Evolutionary conservation across 2,113 vertebrate species (phyloP).

Genomic region (Phaethon lepturus): DNA sequence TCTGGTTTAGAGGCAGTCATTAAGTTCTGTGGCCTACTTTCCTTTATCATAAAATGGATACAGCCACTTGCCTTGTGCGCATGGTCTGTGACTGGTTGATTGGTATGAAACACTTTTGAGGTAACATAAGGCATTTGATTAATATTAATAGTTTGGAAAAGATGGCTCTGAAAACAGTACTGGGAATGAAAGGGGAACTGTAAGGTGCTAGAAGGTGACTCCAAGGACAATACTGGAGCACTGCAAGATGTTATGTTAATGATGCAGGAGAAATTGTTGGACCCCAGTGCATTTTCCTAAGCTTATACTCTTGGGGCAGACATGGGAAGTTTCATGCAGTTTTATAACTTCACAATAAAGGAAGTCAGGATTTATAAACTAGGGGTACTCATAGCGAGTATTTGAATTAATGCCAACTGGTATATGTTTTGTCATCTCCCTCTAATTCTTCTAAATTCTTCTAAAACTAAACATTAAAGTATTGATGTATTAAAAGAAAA

Average conservation of each 20-base stretch:
- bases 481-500: background rate
- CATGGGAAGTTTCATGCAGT: fast-evolving
- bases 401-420: background rate
- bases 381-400: background rate
- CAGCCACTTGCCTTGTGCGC: background rate
- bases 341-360: background rate
- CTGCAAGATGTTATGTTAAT: background rate
- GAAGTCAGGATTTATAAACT: background rate
- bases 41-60: background rate
- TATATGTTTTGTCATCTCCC: background rate
- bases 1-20: background rate
- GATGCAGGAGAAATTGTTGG: background rate
- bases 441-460: no score
- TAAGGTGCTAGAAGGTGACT: background rate
- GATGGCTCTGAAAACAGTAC: background rate
- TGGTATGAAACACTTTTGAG: background rate
- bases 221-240: background rate
- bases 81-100: background rate
- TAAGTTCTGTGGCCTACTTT: background rate
- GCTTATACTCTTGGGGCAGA: background rate
- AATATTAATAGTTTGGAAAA: background rate
- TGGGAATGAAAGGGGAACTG: background rate
- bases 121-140: background rate
- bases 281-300: background rate
- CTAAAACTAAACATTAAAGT: background rate